A percentile compares a stretch with the other conserved stretches of the same genome.
These are phyloP conservation scores for Nephila pilipes DNA, from an alignment of 1,140 invertebrate species.

Conservation along the genomic window DNA sequence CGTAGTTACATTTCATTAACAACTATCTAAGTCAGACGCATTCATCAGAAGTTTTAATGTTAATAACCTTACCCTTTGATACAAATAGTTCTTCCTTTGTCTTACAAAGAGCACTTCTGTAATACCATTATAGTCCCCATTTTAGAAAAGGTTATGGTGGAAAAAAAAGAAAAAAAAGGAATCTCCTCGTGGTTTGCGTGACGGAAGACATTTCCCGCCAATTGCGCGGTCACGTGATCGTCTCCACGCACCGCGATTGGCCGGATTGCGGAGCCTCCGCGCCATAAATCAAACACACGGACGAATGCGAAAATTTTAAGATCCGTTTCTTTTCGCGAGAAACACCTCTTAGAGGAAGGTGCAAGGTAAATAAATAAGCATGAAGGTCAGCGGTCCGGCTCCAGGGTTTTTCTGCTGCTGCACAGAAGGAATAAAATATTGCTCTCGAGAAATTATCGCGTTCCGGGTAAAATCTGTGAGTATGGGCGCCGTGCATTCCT, in stretches of 20 bases:
- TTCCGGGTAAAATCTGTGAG: slow-evolving; percentile 21
- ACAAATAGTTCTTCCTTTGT: no score
- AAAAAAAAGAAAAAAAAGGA: neutral
- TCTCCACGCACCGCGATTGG: slow-evolving; percentile 42
- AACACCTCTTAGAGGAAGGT: slow-evolving; percentile 43
- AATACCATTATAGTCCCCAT: neutral
- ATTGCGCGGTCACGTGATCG: slow-evolving; percentile 62
- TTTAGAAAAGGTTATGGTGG: neutral
- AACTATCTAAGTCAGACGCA: no score
- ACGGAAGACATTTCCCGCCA: slow-evolving; percentile 73
- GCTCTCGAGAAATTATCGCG: slow-evolving; percentile 2
- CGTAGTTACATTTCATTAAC: no score
- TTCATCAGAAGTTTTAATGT: no score
- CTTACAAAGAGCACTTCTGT: neutral
- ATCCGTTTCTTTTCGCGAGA: neutral
- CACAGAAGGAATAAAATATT: neutral
- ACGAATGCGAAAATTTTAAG: slow-evolving; percentile 54
- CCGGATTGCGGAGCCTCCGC: neutral
- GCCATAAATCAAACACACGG: slow-evolving; percentile 68
- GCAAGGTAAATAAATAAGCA: slow-evolving; percentile 44
- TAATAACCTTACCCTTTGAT: no score
- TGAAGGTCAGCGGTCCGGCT: slow-evolving; percentile 14
- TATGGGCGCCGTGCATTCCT: neutral
- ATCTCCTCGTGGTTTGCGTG: slow-evolving; percentile 68
- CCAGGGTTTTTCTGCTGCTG: neutral